Conservation (phyloP, 2,797 vertebrate genomes). For the Taeniopygia guttata region DNA sequence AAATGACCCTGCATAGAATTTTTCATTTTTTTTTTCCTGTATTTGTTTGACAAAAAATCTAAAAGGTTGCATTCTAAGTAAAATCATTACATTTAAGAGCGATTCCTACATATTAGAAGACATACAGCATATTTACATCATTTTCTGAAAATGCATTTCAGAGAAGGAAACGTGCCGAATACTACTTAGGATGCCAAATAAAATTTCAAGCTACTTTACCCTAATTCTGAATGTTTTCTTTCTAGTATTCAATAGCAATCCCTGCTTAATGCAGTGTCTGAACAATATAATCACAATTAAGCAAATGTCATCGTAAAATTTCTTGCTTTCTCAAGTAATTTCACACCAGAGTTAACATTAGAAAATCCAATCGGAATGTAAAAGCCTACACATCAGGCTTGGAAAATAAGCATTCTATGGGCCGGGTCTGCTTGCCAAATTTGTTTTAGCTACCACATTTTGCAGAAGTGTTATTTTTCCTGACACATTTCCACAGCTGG, state of each 20-base stretch:
- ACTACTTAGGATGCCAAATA: background rate
- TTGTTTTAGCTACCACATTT: background rate
- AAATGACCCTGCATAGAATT: background rate
- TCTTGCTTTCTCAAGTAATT: background rate
- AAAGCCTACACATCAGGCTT: background rate
- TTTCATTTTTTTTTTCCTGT: fast-evolving
- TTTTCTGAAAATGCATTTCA: background rate
- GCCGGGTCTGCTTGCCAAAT: background rate
- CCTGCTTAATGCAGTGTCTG: background rate
- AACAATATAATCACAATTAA: background rate
- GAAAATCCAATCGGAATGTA: background rate
- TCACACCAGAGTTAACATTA: background rate
- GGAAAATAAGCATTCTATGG: background rate
- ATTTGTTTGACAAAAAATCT: background rate
- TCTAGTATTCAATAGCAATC: background rate
- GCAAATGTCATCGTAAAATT: background rate
- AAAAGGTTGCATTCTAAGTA: background rate
- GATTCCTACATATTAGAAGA: background rate
- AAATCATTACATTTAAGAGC: background rate
- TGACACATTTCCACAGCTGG: background rate
- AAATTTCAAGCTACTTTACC: background rate
- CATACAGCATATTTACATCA: background rate
- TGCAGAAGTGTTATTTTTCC: background rate
- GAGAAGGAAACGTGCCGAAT: background rate
- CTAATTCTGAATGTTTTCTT: background rate